Conservation (phyloP, 2,888 invertebrate genomes). For the Phorcus lineatus region DNA sequence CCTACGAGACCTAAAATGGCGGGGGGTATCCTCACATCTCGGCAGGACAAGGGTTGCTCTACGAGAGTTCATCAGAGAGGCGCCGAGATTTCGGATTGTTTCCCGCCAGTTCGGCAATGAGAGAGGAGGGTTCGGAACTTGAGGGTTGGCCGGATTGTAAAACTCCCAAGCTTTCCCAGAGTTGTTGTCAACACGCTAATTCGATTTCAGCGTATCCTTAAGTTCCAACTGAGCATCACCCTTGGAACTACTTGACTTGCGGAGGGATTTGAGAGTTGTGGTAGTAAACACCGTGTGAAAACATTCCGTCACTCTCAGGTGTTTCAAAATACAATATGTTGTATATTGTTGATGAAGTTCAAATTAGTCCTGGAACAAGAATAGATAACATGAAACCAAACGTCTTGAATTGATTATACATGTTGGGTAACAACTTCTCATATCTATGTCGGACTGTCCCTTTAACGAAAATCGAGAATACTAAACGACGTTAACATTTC, state of each 20-base stretch:
- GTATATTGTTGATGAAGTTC: too few species aligned
- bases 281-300: conserved; percentile 1
- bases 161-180: neutral
- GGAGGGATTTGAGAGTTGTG: neutral
- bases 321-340: neutral
- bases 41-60: conserved; percentile 14
- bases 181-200: neutral
- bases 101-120: neutral
- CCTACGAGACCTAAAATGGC: neutral
- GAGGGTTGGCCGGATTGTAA: neutral
- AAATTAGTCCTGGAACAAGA: too few species aligned
- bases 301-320: neutral
- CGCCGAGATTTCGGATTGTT: neutral
- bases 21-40: conserved; percentile 25
- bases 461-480: too few species aligned
- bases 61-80: conserved; percentile 12
- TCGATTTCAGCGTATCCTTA: neutral
- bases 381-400: too few species aligned
- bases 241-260: neutral
- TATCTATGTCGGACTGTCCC: too few species aligned
- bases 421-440: too few species aligned
- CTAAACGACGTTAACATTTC: too few species aligned
- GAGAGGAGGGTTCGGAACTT: neutral
- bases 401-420: too few species aligned
- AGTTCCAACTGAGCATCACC: neutral